Percentiles rank a stretch among this genome's conserved stretches.
Conservation (phyloP, 1,140 invertebrate species). For the Papilio dardanus region DNA sequence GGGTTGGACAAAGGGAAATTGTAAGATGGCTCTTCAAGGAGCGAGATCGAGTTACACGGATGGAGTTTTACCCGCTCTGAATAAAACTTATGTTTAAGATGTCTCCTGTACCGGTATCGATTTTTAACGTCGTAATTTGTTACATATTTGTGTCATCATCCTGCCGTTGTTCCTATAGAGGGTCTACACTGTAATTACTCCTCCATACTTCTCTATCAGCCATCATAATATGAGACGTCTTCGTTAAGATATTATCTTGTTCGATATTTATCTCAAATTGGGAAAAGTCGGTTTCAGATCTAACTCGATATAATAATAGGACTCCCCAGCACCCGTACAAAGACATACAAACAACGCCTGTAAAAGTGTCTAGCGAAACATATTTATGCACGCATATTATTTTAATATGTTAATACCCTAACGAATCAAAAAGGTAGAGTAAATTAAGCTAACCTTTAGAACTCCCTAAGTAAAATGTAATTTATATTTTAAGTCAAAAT, state of each 20-base stretch:
- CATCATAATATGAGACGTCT: too few relatives aligned
- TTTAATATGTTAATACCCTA: not conserved
- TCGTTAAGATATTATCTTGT: not conserved
- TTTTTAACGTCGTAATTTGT: not conserved
- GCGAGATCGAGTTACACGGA: conserved; percentile 71
- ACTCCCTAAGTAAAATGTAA: conserved; percentile 8
- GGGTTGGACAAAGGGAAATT: conserved; percentile 72
- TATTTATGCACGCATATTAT: not conserved
- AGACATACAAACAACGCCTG: too few relatives aligned
- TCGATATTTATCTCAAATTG: too few relatives aligned
- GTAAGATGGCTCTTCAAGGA: conserved; percentile 63
- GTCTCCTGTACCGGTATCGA: conserved; percentile 18
- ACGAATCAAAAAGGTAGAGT: conserved; percentile 1
- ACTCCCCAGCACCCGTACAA: too few relatives aligned
- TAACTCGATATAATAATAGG: too few relatives aligned
- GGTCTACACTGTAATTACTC: too few relatives aligned
- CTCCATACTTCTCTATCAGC: too few relatives aligned
- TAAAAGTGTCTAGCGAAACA: too few relatives aligned
- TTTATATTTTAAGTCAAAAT: conserved; percentile 44
- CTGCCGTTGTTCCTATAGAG: too few relatives aligned
- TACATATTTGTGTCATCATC: too few relatives aligned
- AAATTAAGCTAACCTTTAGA: conserved; percentile 56
- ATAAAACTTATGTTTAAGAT: conserved; percentile 22
- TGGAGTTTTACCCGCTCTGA: conserved; percentile 41
- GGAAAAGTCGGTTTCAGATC: too few relatives aligned